Base-by-base conservation (phyloP, 2,797 vertebrate genomes). In the Acrocephalus scirpaceus region DNA sequence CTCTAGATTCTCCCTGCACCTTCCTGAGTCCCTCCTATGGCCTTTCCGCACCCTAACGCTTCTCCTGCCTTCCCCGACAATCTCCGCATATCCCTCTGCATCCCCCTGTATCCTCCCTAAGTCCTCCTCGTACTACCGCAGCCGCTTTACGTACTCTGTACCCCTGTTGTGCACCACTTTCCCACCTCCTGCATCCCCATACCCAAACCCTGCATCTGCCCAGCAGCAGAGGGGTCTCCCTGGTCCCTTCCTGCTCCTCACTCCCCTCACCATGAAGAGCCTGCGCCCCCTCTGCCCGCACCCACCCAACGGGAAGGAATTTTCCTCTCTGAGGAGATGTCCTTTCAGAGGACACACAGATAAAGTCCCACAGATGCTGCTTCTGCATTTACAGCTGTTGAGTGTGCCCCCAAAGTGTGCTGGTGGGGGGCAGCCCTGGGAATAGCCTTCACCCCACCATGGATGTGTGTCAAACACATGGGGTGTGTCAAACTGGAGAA, bases 201-300 rank as follows among this genome's bases (percentile, higher is more conserved):
- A 0, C n/a, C 38, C 36, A 48, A 50, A 18, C 40, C 34, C 22
- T 11, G 38, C 25, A 9, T 50, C 51, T 30, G 0, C 60, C 26
- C 45, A 6, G 58, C 34, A 70, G 34, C 57, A 40, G 42, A 20
- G 30, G 16, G 17, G 1, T 42, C n/a, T 38, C 34, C 10, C 34
- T 21, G 23, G 9, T 73, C 32, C 51, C 15, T 9, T 47, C 30
- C 21, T 32, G 26, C 26, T 29, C 21, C 13, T 57, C 9, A 0
- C 10, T 34, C 26, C 29, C 13, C 32, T 58, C 12, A 1, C 36
- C 32, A 1, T 14, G 4, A 20, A 17, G 30, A 56, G 6, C 15
- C 22, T 9, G 16, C 34, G 32, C n/a, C 2, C 1, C 5, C 7
- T 7, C 19, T 15, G 22, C 25, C 40, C 5, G 2, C 50, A 11